Conservation (phyloP, 2,888 invertebrate genomes). For the Phyllotreta striolata region DNA sequence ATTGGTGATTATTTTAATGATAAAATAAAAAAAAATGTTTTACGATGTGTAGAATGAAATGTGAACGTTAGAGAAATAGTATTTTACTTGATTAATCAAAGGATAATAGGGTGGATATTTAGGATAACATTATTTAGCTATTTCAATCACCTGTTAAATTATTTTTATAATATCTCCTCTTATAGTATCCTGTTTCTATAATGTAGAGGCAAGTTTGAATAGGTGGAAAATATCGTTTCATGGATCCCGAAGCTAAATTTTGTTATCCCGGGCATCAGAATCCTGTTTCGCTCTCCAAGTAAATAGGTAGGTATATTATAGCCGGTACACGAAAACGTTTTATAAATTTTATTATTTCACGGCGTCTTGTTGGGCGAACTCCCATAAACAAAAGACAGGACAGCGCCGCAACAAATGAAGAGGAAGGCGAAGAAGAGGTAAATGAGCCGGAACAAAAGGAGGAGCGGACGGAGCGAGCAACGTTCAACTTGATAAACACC, state of each 20-base stretch:
- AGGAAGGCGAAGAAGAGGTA: slow-evolving; percentile 60
- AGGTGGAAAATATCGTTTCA: no score
- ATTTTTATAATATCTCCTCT: no score
- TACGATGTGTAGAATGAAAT: no score
- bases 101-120: no score
- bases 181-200: no score
- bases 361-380: slow-evolving; percentile 44
- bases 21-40: no score
- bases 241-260: slow-evolving; percentile 13
- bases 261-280: slow-evolving; percentile 26
- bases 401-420: slow-evolving; percentile 57
- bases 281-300: background rate
- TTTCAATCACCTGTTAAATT: no score
- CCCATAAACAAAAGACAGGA: slow-evolving; percentile 54
- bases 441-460: slow-evolving; percentile 61
- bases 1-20: no score
- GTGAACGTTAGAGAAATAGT: no score
- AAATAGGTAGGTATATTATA: background rate
- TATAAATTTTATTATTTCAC: slow-evolving; percentile 49
- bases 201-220: no score
- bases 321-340: slow-evolving; percentile 26
- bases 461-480: slow-evolving; percentile 53
- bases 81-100: no score
- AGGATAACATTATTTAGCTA: no score
- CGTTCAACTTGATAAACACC: slow-evolving; percentile 59